Evolutionary conservation across 1,140 invertebrate genomes (phyloP).

Genomic region (Pygmarrhopalites habei): DNA sequence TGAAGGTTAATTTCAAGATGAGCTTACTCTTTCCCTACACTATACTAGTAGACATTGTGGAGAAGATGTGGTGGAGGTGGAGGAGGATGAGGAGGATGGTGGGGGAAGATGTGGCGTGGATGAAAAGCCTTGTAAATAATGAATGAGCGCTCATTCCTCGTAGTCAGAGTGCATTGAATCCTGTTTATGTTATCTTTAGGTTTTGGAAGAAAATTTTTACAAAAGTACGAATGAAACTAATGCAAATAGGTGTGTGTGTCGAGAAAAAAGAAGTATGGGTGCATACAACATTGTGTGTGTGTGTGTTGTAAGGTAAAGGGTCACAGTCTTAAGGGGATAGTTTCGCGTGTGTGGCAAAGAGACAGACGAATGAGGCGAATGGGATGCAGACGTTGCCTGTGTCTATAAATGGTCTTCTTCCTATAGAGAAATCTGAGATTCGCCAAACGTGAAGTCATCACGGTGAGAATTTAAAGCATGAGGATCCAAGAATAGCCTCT

Average conservation of each 20-base stretch:
- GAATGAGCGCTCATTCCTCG: constrained; percentile 4
- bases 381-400: constrained; percentile 16
- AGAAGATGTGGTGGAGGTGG: background rate
- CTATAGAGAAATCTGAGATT: constrained; percentile 39
- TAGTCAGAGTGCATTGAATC: constrained; percentile 1
- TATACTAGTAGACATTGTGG: too few relatives aligned
- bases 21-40: too few relatives aligned
- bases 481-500: constrained; percentile 33
- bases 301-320: background rate
- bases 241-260: constrained; percentile 2
- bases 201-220: background rate
- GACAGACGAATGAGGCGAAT: constrained; percentile 1
- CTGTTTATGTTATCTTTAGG: constrained; percentile 1
- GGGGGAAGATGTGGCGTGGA: background rate
- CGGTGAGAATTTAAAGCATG: constrained; percentile 24
- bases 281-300: too few relatives aligned
- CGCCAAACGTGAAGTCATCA: constrained; percentile 31
- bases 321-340: background rate
- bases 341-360: constrained; percentile 11
- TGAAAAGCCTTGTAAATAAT: constrained; percentile 1
- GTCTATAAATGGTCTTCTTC: constrained; percentile 38
- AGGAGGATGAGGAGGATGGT: background rate
- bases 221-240: background rate
- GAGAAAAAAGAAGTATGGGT: too few relatives aligned
- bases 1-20: too few relatives aligned